phyloP scores from a whole-genome alignment of 2,888 invertebrate species.

The Helleia helle region DNA sequence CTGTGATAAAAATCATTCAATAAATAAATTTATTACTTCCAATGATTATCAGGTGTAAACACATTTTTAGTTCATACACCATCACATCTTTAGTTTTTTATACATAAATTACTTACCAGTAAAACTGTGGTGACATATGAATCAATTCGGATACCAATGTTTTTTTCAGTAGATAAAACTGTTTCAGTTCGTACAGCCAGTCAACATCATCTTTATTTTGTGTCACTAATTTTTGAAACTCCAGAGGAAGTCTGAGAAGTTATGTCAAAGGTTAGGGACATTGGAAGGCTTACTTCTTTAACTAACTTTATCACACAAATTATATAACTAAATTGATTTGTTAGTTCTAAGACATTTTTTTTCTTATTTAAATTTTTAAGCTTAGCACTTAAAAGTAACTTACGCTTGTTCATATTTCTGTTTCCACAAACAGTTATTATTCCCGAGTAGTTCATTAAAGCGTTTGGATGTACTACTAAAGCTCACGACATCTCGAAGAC shows the following conservation, averaged over 20 bases:
- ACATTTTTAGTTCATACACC: too few relatives aligned
- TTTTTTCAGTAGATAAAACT: slow-evolving; percentile 26
- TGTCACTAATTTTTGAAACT: slow-evolving; percentile 13
- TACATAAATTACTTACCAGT: slow-evolving; percentile 30
- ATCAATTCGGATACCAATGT: slow-evolving; percentile 25
- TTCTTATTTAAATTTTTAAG: neutral
- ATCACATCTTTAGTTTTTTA: too few relatives aligned
- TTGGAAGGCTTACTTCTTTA: too few relatives aligned
- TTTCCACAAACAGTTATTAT: slow-evolving; percentile 43
- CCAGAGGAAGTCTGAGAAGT: slow-evolving; percentile 26
- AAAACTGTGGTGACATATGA: slow-evolving; percentile 35
- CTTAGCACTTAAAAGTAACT: slow-evolving; percentile 20
- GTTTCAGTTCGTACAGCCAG: slow-evolving; percentile 32
- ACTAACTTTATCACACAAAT: too few relatives aligned
- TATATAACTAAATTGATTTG: too few relatives aligned
- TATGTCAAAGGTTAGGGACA: too few relatives aligned
- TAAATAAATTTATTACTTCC: too few relatives aligned
- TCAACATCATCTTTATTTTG: slow-evolving; percentile 26
- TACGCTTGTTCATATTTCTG: slow-evolving; percentile 33
- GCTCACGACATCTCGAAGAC: slow-evolving; percentile 54
- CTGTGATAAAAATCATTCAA: too few relatives aligned
- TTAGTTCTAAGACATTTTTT: too few relatives aligned
- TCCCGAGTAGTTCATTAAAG: slow-evolving; percentile 54
- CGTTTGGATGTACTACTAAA: slow-evolving; percentile 69
- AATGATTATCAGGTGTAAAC: too few relatives aligned